Base-by-base conservation (phyloP, 92 coral and sea anemone species). In the Galaxea fascicularis region DNA sequence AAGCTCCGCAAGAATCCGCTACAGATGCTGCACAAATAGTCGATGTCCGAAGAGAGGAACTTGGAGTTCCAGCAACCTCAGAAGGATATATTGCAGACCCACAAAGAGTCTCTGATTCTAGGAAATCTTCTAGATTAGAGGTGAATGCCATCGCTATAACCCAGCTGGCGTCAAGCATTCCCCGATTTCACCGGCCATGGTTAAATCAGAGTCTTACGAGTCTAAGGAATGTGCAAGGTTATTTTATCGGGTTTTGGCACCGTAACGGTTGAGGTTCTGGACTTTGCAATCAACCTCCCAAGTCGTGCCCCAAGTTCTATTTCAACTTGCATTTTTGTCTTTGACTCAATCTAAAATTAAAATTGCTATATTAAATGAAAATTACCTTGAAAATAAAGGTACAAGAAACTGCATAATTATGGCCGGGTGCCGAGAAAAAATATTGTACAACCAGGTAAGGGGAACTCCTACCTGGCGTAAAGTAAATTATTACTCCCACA, bases 261-360 rank as follows among this genome's bases (percentile, higher is more conserved):
- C 25, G 77, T 30, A 30, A 35, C 28, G 58, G 51, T 63, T 26
- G 51, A 62, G 73, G 51, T 58, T 24, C 83, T 57, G 31, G 87
- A 30, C 52, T 71, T 51, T 10, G 68, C 77, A 29, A 85, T 65
- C 46, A 84, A 76, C 44, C 24, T 85, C 0, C 84, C 84, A 85
- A 85, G 84, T 66, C 82, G 76, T 65, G 89, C 70, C 47, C 84
- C 89, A 76, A 76, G 44, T 60, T 64, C 89, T 85, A 76, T 78
- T 86, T 70, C 78, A 52, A 59, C 79, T 86, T 79, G 79, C 10
- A 52, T 58, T 54, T n/a, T 59, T 31, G 59, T 22, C 8, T 77
- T 58, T 16, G 69, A 18, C 5, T 53, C 39, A 22, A 59, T 59
- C 71, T 77, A 63, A 56, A 76, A 46, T 52, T 16, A 72, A 20